Percentiles rank a stretch among this genome's conserved stretches.
Conservation (phyloP, 2,888 invertebrate species). For the Elgonia sp. region DNA sequence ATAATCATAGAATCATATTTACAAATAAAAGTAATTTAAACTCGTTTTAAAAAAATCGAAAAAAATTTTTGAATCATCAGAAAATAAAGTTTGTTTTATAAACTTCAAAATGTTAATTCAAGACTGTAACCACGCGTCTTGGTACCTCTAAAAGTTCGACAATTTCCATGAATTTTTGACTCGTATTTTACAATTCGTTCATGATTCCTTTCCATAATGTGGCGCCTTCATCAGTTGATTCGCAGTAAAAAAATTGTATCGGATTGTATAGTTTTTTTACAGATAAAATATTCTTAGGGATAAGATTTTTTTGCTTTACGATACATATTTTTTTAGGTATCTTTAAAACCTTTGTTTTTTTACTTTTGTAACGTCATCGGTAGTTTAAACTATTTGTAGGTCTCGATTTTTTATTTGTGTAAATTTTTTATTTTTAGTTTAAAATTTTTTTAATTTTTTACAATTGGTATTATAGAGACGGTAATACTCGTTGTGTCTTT, state of each 20-base stretch:
- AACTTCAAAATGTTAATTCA: constrained; percentile 13
- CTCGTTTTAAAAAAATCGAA: background rate
- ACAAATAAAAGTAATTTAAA: background rate
- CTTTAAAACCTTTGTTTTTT: background rate
- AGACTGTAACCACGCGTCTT: constrained; percentile 22
- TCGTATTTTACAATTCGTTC: constrained; percentile 49
- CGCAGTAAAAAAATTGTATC: constrained; percentile 65
- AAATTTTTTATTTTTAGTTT: too few species aligned
- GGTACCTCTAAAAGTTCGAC: constrained; percentile 53
- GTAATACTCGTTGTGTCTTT: constrained; percentile 72
- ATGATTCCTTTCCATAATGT: constrained; percentile 22
- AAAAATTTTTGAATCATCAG: background rate
- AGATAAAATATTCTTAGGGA: constrained; percentile 65
- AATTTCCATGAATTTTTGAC: constrained; percentile 44
- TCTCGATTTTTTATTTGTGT: constrained; percentile 19
- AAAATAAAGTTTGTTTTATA: background rate
- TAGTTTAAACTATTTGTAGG: constrained; percentile 34
- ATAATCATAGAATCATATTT: background rate
- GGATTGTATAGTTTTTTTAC: constrained; percentile 58
- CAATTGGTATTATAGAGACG: constrained; percentile 60
- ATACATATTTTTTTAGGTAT: constrained; percentile 32
- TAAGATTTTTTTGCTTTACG: constrained; percentile 22
- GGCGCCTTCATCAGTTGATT: constrained; percentile 44
- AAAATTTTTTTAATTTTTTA: constrained; percentile 51
- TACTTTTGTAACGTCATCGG: background rate